Percentiles rank a stretch among this genome's conserved stretches.
phyloP scores from a whole-genome alignment of 2,113 vertebrate species.

The Heloderma charlesbogerti region DNA sequence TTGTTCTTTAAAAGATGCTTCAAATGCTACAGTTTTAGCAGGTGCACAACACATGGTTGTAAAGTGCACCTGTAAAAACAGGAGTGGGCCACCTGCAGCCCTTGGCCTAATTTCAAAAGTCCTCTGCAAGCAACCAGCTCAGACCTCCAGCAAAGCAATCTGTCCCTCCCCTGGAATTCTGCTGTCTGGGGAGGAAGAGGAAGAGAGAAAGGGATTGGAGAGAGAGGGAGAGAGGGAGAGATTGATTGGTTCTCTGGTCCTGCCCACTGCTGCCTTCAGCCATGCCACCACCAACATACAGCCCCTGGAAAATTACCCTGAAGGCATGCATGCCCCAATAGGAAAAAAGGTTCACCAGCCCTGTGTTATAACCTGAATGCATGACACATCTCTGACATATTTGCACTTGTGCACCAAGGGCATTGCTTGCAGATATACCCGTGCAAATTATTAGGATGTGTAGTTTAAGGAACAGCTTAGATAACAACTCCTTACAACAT shows the following conservation, averaged over 20 bases:
- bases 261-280: too few species aligned
- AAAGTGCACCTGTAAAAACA: neutral
- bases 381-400: too few species aligned
- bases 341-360: too few species aligned
- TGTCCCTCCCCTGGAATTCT: neutral
- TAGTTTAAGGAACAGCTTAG: neutral
- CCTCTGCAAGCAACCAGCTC: neutral
- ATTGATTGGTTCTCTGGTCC: too few species aligned
- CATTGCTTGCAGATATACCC: neutral
- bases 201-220: neutral
- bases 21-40: neutral
- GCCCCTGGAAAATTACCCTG: too few species aligned
- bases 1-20: neutral
- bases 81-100: neutral
- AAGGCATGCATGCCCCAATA: too few species aligned
- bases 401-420: neutral
- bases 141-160: neutral
- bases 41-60: neutral
- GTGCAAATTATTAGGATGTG: neutral
- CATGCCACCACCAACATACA: too few species aligned
- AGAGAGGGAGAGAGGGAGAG: neutral
- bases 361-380: neutral
- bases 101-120: neutral
- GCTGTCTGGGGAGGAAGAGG: neutral
- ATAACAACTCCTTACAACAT: neutral